Evolutionary conservation across 2,888 invertebrate genomes (phyloP), one percentile per base, ranked within the genome.

Genomic region (Scaptomyza reducta): DNA sequence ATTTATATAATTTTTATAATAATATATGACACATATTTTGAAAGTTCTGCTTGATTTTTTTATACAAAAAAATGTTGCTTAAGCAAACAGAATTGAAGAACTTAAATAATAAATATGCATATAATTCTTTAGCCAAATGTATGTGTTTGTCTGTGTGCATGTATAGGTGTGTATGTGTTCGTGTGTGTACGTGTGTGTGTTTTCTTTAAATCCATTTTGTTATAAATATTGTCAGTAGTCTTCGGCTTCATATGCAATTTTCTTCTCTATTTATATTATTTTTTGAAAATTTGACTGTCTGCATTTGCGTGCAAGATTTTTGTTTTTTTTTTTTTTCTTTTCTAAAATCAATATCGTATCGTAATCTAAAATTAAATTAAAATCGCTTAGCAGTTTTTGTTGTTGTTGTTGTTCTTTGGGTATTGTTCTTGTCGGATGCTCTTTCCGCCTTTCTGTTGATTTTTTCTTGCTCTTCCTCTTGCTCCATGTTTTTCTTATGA

Each of bases 181-280:
- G 3, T 10, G 25, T 45, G 6, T 11, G 29, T 56, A 50, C 65
- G 31, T 40, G 31, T 56, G 41, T 56, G 42, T 69, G 14, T 70
- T 41, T 41, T 46, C 55, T 41, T 64, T 71, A 83, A 75, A 84
- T 75, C 75, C 74, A 53, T 69, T 70, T 70, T 74, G 40, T 68
- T 73, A 72, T 77, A 44, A 76, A 88, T 88, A 88, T 87, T 83
- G 84, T 88, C 83, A 76, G 86, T 86, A 84, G 88, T 84, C 87
- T 77, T 86, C 62, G 64, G 75, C 72, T 80, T 73, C 63, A 72
- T 74, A 74, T 79, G 79, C 70, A 74, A 77, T 77, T 82, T 69
- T 55, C 57, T 44, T 61, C 46, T 54, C 18, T 59, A 51, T 41
- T 22, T 55, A 63, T 55, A 5, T 33, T 47, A 27, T 47, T 38